Evolutionary conservation across 2,113 vertebrate genomes (phyloP), one percentile per base, ranked within the genome.

Genomic region (Toxotes chatareus): DNA sequence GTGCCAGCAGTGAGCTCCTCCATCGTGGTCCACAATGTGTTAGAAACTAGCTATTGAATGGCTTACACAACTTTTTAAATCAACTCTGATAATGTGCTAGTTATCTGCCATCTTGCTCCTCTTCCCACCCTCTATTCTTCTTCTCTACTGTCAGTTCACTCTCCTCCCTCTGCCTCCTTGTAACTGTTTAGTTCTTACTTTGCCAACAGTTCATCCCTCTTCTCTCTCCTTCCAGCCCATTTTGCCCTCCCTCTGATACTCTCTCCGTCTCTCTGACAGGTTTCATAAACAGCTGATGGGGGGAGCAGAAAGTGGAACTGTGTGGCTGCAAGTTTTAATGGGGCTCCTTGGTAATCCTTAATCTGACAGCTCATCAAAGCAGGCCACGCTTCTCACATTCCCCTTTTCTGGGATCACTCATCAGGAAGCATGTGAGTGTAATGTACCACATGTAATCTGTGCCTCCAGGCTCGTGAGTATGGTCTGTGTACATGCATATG

Each of bases 341-440:
- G 56, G 73, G 60, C 38, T 83, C 40, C 59, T 32, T 81, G 78
- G 76, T 91, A 83, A 91, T 90, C 74, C 59, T 71, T 87, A 59
- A 87, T 92, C 89, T 89, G 82, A 92, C 88, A 88, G 85, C 69
- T 84, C 80, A 86, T 90, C 87, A 88, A 65, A 70, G 51, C 63
- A 56, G 19, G 40, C 38, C 32, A 2, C 69, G 66, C 82, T 80
- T 49, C 67, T 85, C 73, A 57, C 19, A 34, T 59, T 78, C 27
- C 38, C 40, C 44, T 55, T 66, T 64, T 38, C 34, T 67, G 51
- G 62, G 40, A 42, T 67, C 36, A 2, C 72, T 76, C 19, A 13
- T 8, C 62, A 76, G 23, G 40, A 74, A 67, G 19, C 57, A 67
- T 65, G 31, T 31, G 51, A 34, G 46, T 76, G 62, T 74, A 71